Conservation (phyloP, 1,140 invertebrate genomes). For the Globodera ellingtonae region DNA sequence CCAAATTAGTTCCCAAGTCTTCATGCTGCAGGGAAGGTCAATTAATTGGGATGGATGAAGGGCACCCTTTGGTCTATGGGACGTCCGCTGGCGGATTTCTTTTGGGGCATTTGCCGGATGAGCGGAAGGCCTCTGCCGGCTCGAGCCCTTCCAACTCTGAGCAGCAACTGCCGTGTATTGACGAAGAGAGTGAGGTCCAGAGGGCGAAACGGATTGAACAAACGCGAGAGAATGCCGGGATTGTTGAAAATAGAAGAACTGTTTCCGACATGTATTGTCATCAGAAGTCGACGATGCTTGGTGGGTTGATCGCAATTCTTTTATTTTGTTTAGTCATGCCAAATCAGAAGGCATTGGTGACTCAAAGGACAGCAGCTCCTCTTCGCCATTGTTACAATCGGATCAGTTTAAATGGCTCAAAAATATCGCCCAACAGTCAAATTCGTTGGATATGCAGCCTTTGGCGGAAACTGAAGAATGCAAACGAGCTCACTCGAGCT, state of each 20-base stretch:
- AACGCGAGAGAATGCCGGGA: not conserved
- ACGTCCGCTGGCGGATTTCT: slow-evolving; percentile 31
- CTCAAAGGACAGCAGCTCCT: not conserved
- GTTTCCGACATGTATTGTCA: slow-evolving; percentile 53
- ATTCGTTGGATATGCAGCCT: slow-evolving; percentile 26
- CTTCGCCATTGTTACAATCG: slow-evolving; percentile 14
- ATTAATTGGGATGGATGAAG: slow-evolving; percentile 10
- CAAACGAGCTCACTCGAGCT: slow-evolving; percentile 36
- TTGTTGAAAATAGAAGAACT: slow-evolving; percentile 39
- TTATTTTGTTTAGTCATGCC: not conserved
- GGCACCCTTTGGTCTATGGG: slow-evolving; percentile 23
- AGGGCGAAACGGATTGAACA: not conserved
- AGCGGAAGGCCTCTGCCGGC: slow-evolving; percentile 21
- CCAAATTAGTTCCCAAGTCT: not conserved
- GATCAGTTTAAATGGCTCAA: slow-evolving; percentile 5
- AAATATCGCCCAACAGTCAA: not conserved
- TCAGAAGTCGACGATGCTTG: slow-evolving; percentile 28
- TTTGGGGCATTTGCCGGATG: slow-evolving; percentile 28
- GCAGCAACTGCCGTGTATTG: slow-evolving; percentile 40
- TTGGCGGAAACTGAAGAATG: not conserved
- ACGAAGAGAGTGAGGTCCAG: slow-evolving; percentile 37
- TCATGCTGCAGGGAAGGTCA: not conserved
- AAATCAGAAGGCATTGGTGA: not conserved
- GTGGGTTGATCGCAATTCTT: not conserved
- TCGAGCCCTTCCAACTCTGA: slow-evolving; percentile 31